Percentiles rank a stretch among this genome's conserved stretches.
These are phyloP conservation scores for Cheumatopsyche charites DNA, from an alignment of 1,140 invertebrate species.

Conservation along the genomic window DNA sequence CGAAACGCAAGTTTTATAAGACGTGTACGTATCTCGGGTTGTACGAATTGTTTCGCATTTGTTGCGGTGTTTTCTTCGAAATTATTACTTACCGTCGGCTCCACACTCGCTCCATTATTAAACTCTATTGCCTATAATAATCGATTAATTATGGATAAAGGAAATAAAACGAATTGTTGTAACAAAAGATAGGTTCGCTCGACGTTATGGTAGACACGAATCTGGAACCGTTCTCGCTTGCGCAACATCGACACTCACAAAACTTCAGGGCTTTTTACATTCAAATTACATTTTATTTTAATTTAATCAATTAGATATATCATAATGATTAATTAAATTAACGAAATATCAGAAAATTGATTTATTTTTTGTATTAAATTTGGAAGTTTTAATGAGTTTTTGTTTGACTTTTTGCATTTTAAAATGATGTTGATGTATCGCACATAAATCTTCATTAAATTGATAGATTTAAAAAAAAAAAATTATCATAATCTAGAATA, in stretches of 20 bases:
- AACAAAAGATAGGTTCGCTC: constrained; percentile 45
- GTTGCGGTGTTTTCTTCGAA: constrained; percentile 25
- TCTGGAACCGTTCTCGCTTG: constrained; percentile 35
- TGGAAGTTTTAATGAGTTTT: no score
- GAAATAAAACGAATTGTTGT: constrained; percentile 43
- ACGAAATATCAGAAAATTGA: no score
- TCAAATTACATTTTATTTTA: background rate
- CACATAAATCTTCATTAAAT: no score
- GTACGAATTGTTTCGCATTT: constrained; percentile 15
- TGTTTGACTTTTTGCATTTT: no score
- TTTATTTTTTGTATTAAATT: no score
- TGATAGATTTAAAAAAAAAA: no score
- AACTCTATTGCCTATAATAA: constrained; percentile 47
- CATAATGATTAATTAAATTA: no score
- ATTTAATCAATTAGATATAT: background rate
- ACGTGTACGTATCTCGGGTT: no score
- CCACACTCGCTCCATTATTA: constrained; percentile 41
- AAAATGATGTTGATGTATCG: no score
- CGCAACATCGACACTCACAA: constrained; percentile 23
- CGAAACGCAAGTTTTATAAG: no score
- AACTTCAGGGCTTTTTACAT: constrained; percentile 11
- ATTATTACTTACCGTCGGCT: constrained; percentile 32
- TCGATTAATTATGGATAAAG: constrained; percentile 49
- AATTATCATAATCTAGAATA: no score
- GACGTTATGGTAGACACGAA: constrained; percentile 43